These are phyloP conservation scores for Pygoscelis adeliae DNA, from an alignment of 2,113 vertebrate species.

Conservation along the genomic window DNA sequence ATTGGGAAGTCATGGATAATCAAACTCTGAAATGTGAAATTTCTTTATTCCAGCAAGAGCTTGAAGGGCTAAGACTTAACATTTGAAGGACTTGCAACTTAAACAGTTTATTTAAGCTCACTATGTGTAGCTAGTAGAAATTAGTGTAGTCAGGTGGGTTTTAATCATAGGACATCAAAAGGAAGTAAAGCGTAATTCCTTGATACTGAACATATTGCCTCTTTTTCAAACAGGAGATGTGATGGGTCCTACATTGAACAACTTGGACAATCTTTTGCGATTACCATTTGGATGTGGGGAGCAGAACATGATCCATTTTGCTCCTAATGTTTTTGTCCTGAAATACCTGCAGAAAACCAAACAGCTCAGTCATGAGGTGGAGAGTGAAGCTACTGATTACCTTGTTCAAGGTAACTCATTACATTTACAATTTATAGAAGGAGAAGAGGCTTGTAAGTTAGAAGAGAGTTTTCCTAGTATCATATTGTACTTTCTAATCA, in stretches of 20 bases:
- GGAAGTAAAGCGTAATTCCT: background rate
- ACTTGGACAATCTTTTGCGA: constrained; percentile 87
- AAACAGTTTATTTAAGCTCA: background rate
- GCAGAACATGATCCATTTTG: constrained; percentile 97
- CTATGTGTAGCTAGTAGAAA: background rate
- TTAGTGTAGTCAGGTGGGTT: background rate
- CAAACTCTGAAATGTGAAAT: background rate
- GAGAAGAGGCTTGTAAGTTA: background rate
- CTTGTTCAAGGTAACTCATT: constrained; percentile 79
- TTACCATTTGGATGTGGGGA: constrained; percentile 92
- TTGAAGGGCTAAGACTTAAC: background rate
- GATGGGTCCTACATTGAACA: constrained; percentile 91
- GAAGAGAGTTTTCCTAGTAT: background rate
- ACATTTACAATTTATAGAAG: rapidly evolving
- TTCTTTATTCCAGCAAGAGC: background rate
- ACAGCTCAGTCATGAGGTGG: constrained; percentile 87
- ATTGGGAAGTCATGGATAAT: background rate
- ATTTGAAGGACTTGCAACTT: background rate
- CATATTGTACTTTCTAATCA: background rate
- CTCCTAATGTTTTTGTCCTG: constrained; percentile 92
- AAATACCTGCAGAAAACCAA: constrained; percentile 92
- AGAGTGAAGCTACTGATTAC: constrained; percentile 88
- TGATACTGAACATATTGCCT: background rate
- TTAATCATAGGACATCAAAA: background rate
- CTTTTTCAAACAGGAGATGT: constrained; percentile 83